Percentiles rank a stretch among this genome's conserved stretches.
Evolutionary conservation across 2,888 invertebrate genomes (phyloP).

Genomic region (Thyatira batis): DNA sequence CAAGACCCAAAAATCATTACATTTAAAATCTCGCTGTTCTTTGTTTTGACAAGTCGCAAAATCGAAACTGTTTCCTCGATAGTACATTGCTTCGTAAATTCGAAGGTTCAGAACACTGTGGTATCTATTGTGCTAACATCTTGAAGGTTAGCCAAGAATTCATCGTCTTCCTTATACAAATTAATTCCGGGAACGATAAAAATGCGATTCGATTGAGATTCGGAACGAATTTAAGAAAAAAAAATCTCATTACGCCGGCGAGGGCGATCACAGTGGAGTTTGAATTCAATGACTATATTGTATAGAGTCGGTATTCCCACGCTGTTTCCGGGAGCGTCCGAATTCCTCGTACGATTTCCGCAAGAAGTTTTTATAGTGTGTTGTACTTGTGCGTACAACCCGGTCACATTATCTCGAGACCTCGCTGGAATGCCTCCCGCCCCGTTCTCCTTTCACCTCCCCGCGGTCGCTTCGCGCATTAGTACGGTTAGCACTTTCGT

Average conservation of each 20-base stretch:
- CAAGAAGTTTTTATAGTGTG: background rate
- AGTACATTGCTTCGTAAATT: background rate
- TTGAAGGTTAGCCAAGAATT: background rate
- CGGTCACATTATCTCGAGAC: no score
- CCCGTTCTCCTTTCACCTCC: no score
- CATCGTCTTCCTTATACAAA: background rate
- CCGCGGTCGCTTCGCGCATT: no score
- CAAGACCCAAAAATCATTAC: no score
- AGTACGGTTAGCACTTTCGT: no score
- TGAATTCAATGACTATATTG: background rate
- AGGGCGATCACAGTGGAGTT: conserved; percentile 1
- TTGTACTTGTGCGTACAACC: no score
- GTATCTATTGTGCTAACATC: background rate
- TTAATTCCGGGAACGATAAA: background rate
- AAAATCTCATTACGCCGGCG: conserved; percentile 12
- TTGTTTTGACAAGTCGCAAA: no score
- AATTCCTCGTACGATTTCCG: background rate
- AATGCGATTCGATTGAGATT: conserved; percentile 4
- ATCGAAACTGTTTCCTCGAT: background rate
- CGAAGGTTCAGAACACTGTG: background rate
- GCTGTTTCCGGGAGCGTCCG: conserved; percentile 1
- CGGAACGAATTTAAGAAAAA: conserved; percentile 8
- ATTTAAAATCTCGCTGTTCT: no score
- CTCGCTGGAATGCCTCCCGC: no score
- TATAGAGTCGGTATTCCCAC: conserved; percentile 3